Base-by-base conservation (phyloP, 92 coral and sea anemone genomes). In the Anthopleura xanthogrammica region DNA sequence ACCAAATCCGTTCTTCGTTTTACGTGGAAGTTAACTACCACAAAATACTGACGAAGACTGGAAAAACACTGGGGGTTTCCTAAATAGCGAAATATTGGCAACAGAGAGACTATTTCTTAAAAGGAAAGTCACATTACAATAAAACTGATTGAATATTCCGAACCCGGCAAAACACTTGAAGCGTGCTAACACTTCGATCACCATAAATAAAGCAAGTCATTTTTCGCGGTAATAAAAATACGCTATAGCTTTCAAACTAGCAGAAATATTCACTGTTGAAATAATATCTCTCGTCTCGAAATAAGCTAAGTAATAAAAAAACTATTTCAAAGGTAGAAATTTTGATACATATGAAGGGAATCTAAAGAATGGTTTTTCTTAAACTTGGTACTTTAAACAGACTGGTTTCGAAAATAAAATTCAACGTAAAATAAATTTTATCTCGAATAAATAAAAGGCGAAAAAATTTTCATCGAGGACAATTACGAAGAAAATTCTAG, bases 161-260 rank as follows among this genome's bases (percentile, higher is more conserved):
- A 58, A 78, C 88, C 88, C 88, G 88, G 88, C 79, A 78, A 91
- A 93, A 89, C 94, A 86, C 89, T 81, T 93, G 83, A 93, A 88
- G 94, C 97, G 97, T 93, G 93, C 82, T 78, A 85, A 56, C 81
- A 84, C 81, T 77, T 80, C 23, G 87, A 76, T 77, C 84, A 64
- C 84, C 62, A 62, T 81, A 81, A 81, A 81, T 81, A 81, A 81
- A 81, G 48, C 77, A 48, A 66, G 84, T 81, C 78, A 75, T 75
- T 75, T 81, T 81, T 70, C 84, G 77, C 84, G 84, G 84, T 78
- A 36, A 42, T 54, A 73, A 43, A 75, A 82, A 57, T 57, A 60
- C 80, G 80, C 68, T 75, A 74, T 75, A 16, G 24, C 41, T 83
- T 83, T 19, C 48, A 55, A 83, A 73, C 72, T 56, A 17, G 79